Evolutionary conservation across 2,888 invertebrate species (phyloP).

Genomic region (Dexiosoma caninum): DNA sequence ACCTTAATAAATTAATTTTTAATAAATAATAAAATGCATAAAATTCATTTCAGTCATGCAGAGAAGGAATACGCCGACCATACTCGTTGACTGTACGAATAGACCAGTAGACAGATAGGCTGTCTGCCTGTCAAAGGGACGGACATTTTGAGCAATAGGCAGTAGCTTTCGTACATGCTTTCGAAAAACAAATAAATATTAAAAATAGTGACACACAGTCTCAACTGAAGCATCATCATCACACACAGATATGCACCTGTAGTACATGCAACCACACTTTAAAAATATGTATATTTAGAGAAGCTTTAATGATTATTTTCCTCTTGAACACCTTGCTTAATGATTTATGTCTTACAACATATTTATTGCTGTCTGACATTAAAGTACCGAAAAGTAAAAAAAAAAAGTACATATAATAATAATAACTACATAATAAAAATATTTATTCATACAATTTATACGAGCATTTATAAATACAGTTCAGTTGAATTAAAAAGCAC

Average conservation of each 20-base stretch:
- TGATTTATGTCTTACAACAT: constrained; percentile 61
- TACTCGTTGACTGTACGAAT: background rate
- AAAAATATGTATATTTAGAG: background rate
- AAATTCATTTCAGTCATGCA: constrained; percentile 8
- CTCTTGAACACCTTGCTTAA: constrained; percentile 60
- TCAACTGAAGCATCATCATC: too few relatives aligned
- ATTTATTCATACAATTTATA: constrained; percentile 4
- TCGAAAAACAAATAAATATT: background rate
- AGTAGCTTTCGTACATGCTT: background rate
- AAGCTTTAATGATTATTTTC: constrained; percentile 54
- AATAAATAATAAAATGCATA: constrained; percentile 47
- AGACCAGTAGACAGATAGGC: background rate
- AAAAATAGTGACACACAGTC: background rate
- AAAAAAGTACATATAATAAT: background rate
- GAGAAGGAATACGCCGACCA: background rate
- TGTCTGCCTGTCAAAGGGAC: background rate
- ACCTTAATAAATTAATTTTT: constrained; percentile 56
- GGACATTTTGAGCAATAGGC: background rate
- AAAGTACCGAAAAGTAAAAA: too few relatives aligned
- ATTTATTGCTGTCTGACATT: constrained; percentile 60
- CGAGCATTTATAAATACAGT: background rate
- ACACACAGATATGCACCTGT: too few relatives aligned
- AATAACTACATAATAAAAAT: constrained; percentile 4
- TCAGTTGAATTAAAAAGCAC: background rate
- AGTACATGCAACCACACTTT: background rate